Evolutionary conservation across 2,113 vertebrate genomes (phyloP), one percentile per base, ranked within the genome.

Genomic region (Hypocryptadius cinnamomeus): DNA sequence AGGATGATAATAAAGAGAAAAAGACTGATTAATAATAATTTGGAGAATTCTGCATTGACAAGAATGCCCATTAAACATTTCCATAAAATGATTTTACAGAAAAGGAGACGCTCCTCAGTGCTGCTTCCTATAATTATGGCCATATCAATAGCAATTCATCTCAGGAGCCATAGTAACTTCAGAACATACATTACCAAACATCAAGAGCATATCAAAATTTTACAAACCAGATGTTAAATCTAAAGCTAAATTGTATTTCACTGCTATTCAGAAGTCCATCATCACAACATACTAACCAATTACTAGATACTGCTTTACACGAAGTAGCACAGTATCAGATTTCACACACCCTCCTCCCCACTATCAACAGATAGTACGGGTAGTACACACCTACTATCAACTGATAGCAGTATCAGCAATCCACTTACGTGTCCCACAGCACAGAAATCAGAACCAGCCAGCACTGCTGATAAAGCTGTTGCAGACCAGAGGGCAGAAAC

Each of bases 161-260:
- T 86, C 40, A 31, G 87, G 91, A 96, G 92, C 92, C 82, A 82
- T 33, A 92, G 90, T 70, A 96, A 96, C 95, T 94, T 93, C 59
- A 95, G 89, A 92, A 84, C 23, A 28, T n/a, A 22, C 70, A 79
- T 56, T 69, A 59, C 35, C 48, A 90, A 87, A 92, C 35, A 95
- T 33, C 35, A 90, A 88, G 48, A 89, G 63, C 82, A 21, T 56
- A 95, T 44, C 45, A 74, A 73, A 85, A 92, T 89, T 96, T 87
- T 94, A 94, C 77, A 95, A 95, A 66, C 33, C 60, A 94, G 64
- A 92, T 71, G 73, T 70, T 88, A 80, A 47, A 78, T 50, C 70
- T 84, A 76, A 48, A 73, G 51, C 56, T 48, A 82, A 82, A 53
- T 66, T 16, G 20, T 22, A 10, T 23, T 68, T 35, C 30, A 33